phyloP scores from a whole-genome alignment of 2,113 vertebrate species.

The Gnathonemus echidnorhynchus region DNA sequence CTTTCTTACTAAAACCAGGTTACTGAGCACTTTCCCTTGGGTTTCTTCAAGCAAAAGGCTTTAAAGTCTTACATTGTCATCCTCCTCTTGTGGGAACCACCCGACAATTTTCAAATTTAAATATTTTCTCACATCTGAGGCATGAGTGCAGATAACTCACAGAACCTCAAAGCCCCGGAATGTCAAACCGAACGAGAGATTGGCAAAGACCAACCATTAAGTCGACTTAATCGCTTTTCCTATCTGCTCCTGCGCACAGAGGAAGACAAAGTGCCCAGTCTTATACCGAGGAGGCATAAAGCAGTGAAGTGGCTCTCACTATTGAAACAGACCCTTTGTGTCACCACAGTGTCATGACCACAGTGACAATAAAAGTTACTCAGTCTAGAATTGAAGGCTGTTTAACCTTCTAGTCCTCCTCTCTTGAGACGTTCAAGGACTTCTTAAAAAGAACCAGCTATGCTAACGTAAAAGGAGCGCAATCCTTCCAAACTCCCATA shows the following conservation, averaged over 20 bases:
- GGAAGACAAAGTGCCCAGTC: neutral
- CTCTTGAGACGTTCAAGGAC: no score
- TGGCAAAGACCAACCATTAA: neutral
- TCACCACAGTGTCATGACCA: neutral
- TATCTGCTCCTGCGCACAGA: neutral
- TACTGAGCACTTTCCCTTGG: neutral
- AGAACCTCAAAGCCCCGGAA: neutral
- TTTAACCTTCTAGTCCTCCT: constrained; percentile 1
- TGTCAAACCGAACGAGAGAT: neutral
- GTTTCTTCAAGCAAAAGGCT: neutral
- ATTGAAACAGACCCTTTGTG: neutral
- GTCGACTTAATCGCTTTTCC: neutral
- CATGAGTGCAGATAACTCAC: neutral
- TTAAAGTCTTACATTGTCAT: neutral
- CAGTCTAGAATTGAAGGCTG: neutral
- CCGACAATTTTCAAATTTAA: neutral
- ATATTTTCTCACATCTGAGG: neutral
- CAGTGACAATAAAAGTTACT: constrained; percentile 3
- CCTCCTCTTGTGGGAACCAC: neutral
- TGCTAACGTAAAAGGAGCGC: neutral
- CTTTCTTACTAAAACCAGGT: neutral
- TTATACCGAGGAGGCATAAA: neutral
- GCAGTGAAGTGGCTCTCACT: neutral
- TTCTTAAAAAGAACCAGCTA: neutral
- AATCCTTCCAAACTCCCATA: neutral